phyloP scores from a whole-genome alignment of 2,797 vertebrate species.

The Erethizon dorsatum region DNA sequence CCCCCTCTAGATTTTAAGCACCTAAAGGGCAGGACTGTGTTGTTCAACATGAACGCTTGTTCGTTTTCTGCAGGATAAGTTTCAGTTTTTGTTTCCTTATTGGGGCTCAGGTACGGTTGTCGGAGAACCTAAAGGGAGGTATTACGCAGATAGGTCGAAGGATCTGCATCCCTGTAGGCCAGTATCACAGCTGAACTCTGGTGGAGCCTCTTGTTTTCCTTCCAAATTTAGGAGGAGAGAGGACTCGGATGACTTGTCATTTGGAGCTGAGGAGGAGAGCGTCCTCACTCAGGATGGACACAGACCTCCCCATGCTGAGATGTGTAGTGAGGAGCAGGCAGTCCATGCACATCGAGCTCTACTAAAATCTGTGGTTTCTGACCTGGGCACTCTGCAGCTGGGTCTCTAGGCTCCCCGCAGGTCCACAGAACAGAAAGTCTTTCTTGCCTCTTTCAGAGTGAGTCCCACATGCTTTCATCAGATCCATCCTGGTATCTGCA shows the following conservation, averaged over 20 bases:
- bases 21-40: background rate
- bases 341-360: background rate
- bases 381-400: background rate
- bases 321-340: background rate
- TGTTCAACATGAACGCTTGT: background rate
- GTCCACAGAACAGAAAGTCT: background rate
- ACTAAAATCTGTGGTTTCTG: background rate
- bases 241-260: background rate
- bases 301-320: background rate
- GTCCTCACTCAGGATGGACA: background rate
- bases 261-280: background rate
- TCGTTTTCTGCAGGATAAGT: background rate
- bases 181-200: background rate
- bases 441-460: background rate
- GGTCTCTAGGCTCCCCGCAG: background rate
- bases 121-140: background rate
- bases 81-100: background rate
- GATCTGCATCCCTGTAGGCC: background rate
- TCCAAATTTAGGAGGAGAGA: background rate
- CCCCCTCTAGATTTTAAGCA: background rate
- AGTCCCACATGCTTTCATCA: background rate
- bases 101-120: background rate
- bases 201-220: background rate
- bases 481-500: background rate
- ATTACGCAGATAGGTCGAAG: background rate